Evolutionary conservation across 2,113 vertebrate genomes (phyloP), one percentile per base, ranked within the genome.

Genomic region (Chionomys nivalis): DNA sequence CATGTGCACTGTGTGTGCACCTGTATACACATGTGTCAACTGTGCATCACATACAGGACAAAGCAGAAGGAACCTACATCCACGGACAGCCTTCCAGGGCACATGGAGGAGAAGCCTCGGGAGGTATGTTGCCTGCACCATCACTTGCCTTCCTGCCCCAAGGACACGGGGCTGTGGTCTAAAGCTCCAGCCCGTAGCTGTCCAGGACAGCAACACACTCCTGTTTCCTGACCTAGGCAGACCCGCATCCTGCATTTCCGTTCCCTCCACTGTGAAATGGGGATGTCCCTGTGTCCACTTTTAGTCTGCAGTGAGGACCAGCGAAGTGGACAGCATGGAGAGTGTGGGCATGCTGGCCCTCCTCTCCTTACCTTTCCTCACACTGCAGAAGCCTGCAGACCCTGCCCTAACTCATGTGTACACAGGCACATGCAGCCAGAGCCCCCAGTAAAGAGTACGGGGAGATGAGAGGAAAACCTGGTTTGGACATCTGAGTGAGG

Each of bases 261-360:
- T 13, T 0, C 9, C 82, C 87, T 19, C 58, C 5, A 1, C 52
- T 21, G 23, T 39, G 21, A 36, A 9, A 36, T 0, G 77, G 10
- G 24, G 87, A 2, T 0, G 36, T 7, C 17, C 0, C 21, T 0
- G 1, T 4, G 39, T 12, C 65, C 3, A 3, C 31, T 42, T 14
- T 1, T 0, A 7, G 68, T 77, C 76, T 26, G 26, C 2, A 14
- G 0, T 10, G 7, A 73, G 14, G 11, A 12, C 77, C 63, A 19
- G 42, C 0, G 17, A 39, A n/a, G 11, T 3, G 3, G 10, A 23
- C 61, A 24, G 47, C 26, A 11, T 0, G 7, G 65, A 36, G 31
- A 26, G 1, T 0, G 47, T 52, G 0, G 36, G 47, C 11, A 42
- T 26, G 47, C 49, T 16, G 81, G 39, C 49, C 44, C 7, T 23